Evolutionary conservation across 2,888 invertebrate species (phyloP).

Genomic region (Acanthacorydalis orientalis): DNA sequence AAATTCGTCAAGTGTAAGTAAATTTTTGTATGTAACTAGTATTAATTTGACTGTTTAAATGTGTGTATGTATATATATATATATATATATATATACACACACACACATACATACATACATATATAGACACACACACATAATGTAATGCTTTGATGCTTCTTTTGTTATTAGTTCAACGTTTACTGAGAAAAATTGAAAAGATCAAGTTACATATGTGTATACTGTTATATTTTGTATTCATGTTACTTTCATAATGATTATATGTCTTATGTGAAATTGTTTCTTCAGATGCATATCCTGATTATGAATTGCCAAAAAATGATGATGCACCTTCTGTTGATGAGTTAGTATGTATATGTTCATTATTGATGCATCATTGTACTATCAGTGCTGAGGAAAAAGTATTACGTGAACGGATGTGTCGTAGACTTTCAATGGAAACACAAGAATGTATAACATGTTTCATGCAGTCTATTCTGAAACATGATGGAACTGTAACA

Average conservation of each 20-base stretch:
- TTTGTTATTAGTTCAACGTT: too few species aligned
- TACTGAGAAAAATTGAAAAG: too few species aligned
- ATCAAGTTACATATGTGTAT: neutral
- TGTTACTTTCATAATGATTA: neutral
- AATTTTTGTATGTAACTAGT: too few species aligned
- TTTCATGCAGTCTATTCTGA: neutral
- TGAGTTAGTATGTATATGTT: neutral
- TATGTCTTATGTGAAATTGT: neutral
- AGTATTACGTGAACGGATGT: neutral
- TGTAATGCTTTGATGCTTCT: too few species aligned
- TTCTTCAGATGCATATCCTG: neutral
- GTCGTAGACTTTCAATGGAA: neutral
- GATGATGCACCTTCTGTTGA: neutral
- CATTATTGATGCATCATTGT: constrained; percentile 1
- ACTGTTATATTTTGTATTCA: neutral
- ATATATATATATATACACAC: too few species aligned
- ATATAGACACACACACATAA: too few species aligned
- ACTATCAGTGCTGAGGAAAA: neutral
- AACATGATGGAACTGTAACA: neutral
- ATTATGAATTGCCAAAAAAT: neutral
- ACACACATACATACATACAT: too few species aligned
- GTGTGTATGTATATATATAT: too few species aligned
- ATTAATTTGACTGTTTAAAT: too few species aligned
- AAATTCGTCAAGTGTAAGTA: too few species aligned
- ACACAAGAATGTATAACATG: neutral